Evolutionary conservation across 2,888 invertebrate species (phyloP), one percentile per base, ranked within the genome.

Genomic region (Gasteruption jaculator): DNA sequence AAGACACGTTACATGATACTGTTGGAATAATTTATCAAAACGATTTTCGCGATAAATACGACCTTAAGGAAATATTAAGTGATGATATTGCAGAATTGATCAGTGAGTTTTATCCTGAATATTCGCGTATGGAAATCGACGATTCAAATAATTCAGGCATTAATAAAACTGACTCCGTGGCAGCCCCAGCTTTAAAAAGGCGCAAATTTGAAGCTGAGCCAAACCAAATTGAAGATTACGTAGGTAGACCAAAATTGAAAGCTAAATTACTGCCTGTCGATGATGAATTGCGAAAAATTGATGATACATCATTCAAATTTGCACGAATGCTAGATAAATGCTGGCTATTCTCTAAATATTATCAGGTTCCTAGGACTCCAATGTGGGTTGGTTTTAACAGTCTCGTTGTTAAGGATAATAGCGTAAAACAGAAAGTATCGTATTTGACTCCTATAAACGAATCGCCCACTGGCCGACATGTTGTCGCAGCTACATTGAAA

Each of bases 311-410:
- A 6, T 5, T 11, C n/a, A 11, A n/a, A n/a, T 5, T n/a, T 6
- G 12, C n/a, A n/a, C 11, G 14, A 5, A 29, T n/a, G n/a, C n/a
- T 11, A n/a, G 39, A 52, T 47, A 11, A 32, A 7, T 16, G 38
- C n/a, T 49, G 41, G 43, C 21, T 49, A 40, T n/a, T 58, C 6
- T 53, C 51, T 1, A 49, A 54, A 30, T 25, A 19, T 5, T 26
- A 54, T 3, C 11, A 49, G 24, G 20, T 53, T 11, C 39, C 46
- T 19, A 43, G 54, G 15, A 53, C 49, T 15, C 58, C 58, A 26
- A 52, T 51, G 50, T 61, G 60, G 60, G 49, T 56, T 10, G 60
- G 56, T 8, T 61, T 44, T 34, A 57, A 61, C 41, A 45, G 46
- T 31, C 25, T 22, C 36, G 41, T 58, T 19, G 16, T 26, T 18